Percentiles rank a stretch among this genome's conserved stretches.
These are phyloP conservation scores for Noctua comes DNA, from an alignment of 2,888 invertebrate species.

Conservation along the genomic window DNA sequence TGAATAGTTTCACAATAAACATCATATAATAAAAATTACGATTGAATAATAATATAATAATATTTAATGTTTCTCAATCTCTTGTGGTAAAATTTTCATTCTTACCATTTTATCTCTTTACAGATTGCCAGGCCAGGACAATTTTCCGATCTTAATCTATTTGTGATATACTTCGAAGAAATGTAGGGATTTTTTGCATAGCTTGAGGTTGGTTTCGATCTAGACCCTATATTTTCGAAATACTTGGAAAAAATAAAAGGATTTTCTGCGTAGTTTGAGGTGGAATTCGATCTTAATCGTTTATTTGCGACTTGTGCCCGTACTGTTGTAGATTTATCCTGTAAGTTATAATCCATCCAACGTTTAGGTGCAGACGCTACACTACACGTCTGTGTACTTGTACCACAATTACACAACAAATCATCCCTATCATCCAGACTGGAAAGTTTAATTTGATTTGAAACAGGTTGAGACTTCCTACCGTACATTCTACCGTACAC, in stretches of 20 bases:
- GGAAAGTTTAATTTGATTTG: background rate
- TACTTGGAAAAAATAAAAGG: background rate
- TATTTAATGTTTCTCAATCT: background rate
- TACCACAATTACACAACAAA: constrained; percentile 22
- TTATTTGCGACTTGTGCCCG: background rate
- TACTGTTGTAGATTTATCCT: constrained; percentile 1
- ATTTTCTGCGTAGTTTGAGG: background rate
- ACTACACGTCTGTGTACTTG: no score
- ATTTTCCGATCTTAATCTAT: background rate
- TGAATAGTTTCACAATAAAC: no score
- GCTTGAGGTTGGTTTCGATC: background rate
- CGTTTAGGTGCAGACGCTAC: background rate
- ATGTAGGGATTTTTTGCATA: background rate
- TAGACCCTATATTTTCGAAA: background rate
- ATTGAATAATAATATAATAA: background rate
- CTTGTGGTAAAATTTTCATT: background rate
- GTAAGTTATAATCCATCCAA: constrained; percentile 4
- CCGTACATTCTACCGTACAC: constrained; percentile 21
- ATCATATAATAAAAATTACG: background rate
- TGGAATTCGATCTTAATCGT: constrained; percentile 7
- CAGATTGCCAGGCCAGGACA: background rate
- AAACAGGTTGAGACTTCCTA: background rate
- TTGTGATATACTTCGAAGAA: background rate
- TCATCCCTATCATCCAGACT: background rate
- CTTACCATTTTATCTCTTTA: background rate